These are phyloP conservation scores for Coremacera marginata DNA, from an alignment of 2,888 invertebrate genomes.

Conservation along the genomic window DNA sequence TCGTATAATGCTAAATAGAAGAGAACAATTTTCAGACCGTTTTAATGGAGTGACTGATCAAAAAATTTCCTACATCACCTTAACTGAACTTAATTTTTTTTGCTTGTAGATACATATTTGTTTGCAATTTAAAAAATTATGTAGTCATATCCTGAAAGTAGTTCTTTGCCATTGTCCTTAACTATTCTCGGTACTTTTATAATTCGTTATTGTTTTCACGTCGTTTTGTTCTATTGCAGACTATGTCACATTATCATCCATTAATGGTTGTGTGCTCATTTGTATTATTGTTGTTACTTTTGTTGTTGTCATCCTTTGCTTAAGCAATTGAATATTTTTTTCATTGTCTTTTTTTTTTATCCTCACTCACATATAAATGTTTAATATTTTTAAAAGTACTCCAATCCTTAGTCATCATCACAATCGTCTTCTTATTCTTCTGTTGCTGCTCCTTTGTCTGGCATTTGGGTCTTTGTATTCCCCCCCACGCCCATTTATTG, in stretches of 20 bases:
- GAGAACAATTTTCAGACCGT: too few species aligned
- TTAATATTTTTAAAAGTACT: conserved; percentile 38
- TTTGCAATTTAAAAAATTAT: background rate
- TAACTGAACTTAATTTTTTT: too few species aligned
- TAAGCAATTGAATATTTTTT: background rate
- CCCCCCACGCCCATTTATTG: background rate
- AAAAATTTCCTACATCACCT: too few species aligned
- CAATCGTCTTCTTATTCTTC: background rate
- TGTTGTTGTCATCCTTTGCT: background rate
- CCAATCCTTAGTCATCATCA: background rate
- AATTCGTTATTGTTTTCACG: background rate
- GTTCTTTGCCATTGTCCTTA: background rate
- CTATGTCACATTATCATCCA: background rate
- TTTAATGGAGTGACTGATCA: too few species aligned
- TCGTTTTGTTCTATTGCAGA: background rate
- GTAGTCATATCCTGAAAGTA: too few species aligned
- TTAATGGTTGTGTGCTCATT: background rate
- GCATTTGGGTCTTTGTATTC: background rate
- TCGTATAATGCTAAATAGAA: too few species aligned
- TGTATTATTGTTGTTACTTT: background rate
- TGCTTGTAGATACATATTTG: too few species aligned
- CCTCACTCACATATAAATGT: conserved; percentile 3
- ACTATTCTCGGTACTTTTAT: background rate
- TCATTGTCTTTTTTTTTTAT: background rate
- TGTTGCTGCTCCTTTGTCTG: background rate